Evolutionary conservation across 2,113 vertebrate species (phyloP), one percentile per base, ranked within the genome.

Genomic region (Rhinolophus sinicus): DNA sequence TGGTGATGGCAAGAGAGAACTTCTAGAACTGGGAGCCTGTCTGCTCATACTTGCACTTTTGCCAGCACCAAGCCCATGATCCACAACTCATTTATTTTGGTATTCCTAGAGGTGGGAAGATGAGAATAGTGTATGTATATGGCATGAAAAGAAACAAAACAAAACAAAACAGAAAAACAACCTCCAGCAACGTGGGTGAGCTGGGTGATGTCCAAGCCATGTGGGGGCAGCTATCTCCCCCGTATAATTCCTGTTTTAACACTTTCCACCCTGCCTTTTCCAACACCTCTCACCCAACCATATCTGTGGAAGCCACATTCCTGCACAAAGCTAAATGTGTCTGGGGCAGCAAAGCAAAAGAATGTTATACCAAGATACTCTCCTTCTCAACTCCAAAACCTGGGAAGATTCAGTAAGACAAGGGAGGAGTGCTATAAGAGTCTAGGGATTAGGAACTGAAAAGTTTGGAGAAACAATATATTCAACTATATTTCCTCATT

Each of bases 41-140:
- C 58, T 78, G 8, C 65, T 52, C 28, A 13, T 54, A 28, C 19
- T 69, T 75, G 9, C 47, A 72, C 15, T 82, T 88, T 80, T 85
- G 65, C 62, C n/a, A 72, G 22, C 52, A 72, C 62, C 67, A 81
- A 67, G 19, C 12, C 80, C 38, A 22, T 64, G 26, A 67, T 47
- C 56, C 88, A 82, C 6, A 84, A 8, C 15, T 69, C 33, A 38
- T 83, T 94, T 81, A 82, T 77, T 86, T 94, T 82, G 33, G 24
- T 12, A 89, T 96, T 89, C 26, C 30, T 93, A 92, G 67, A 96
- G 30, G 24, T 83, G 58, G n/a, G 15, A 78, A 47, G n/a, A 65
- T 33, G 56, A 96, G 22, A 91, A 73, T 85, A 26, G 40, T 69
- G 52, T 50, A 54, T 64, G 11, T 64, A 83, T 24, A n/a, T 64